Conservation (phyloP, 1,140 invertebrate species). For the Linepithema humile region DNA sequence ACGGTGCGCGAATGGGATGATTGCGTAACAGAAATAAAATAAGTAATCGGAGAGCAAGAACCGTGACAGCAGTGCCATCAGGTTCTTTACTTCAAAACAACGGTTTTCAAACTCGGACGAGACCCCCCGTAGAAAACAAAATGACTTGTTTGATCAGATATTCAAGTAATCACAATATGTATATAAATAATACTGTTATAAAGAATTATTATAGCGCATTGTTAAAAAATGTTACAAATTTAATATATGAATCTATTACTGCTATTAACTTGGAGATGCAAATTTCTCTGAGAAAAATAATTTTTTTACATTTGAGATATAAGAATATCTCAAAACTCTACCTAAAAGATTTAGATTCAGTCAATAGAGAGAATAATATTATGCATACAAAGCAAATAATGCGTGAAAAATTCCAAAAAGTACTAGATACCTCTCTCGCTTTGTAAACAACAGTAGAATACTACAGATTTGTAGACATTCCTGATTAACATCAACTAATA, state of each 20-base stretch:
- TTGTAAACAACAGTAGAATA: constrained; percentile 10
- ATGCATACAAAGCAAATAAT: neutral
- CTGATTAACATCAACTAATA: constrained; percentile 64
- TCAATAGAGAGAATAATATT: too few species aligned
- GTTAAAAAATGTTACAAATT: neutral
- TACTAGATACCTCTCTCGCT: neutral
- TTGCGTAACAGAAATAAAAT: constrained; percentile 38
- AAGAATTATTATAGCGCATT: neutral
- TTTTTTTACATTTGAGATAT: too few species aligned
- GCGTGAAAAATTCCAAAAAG: neutral
- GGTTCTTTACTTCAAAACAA: neutral
- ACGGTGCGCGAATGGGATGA: neutral
- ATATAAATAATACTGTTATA: neutral
- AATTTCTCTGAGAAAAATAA: neutral
- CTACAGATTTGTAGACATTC: constrained; percentile 33
- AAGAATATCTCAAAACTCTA: too few species aligned
- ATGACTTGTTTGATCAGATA: neutral
- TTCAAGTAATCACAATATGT: neutral
- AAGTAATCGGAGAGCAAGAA: constrained; percentile 5
- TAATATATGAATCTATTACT: neutral
- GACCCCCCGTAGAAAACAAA: neutral
- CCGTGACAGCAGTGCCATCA: neutral
- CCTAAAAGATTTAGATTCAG: neutral
- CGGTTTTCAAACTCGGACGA: neutral
- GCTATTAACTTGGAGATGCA: neutral